phyloP scores from a whole-genome alignment of 2,113 vertebrate genomes.

The Paramisgurnus dabryanus region DNA sequence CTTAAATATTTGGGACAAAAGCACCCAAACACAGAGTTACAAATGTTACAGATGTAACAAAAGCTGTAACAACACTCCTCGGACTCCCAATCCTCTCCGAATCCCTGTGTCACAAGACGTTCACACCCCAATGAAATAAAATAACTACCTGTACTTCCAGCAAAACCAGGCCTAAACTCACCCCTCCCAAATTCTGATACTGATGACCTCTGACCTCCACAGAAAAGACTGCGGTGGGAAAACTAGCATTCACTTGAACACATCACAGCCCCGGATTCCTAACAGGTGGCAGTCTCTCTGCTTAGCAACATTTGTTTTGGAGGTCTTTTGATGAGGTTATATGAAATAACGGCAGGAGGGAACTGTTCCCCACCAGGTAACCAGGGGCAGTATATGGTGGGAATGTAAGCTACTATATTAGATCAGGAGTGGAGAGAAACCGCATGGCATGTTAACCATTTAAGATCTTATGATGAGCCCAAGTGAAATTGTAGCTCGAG shows the following conservation, averaged over 20 bases:
- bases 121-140: background rate
- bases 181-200: slow-evolving; percentile 43
- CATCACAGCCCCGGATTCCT: slow-evolving; percentile 77
- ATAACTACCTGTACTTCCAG: background rate
- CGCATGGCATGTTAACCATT: slow-evolving; percentile 34
- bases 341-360: slow-evolving; percentile 78
- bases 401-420: slow-evolving; percentile 74
- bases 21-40: no score
- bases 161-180: slow-evolving; percentile 17
- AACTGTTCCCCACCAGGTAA: slow-evolving; percentile 82
- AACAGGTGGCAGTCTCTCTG: slow-evolving; percentile 79
- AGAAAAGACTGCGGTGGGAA: slow-evolving; percentile 88
- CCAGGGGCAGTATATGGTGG: slow-evolving; percentile 70
- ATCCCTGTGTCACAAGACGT: no score
- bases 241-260: slow-evolving; percentile 75
- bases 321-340: slow-evolving; percentile 59
- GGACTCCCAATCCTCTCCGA: no score
- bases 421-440: slow-evolving; percentile 35
- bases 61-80: no score
- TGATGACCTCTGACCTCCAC: slow-evolving; percentile 86
- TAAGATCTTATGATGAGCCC: background rate
- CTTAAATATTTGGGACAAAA: no score
- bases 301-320: slow-evolving; percentile 85
- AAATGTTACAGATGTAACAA: no score
- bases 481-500: slow-evolving; percentile 2